Percentiles rank a stretch among this genome's conserved stretches.
These are phyloP conservation scores for Chelonia mydas DNA, from an alignment of 2,797 vertebrate species.

Conservation along the genomic window DNA sequence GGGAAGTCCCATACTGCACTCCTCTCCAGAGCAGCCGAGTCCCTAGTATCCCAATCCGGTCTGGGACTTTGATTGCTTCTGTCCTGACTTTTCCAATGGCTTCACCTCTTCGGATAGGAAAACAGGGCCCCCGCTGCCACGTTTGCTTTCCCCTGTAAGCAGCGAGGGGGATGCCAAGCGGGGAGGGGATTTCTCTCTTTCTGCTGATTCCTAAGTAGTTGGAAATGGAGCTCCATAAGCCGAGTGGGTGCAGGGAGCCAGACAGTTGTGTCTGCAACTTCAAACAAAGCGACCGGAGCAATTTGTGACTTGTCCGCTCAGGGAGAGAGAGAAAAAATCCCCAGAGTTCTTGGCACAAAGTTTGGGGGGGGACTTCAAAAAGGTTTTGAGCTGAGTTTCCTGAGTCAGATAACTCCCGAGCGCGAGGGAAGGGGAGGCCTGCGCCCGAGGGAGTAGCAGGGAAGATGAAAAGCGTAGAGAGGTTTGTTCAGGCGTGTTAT, in stretches of 20 bases:
- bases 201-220: not conserved
- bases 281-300: constrained; percentile 63
- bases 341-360: constrained; percentile 60
- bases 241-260: constrained; percentile 10
- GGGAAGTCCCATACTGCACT: too few relatives aligned
- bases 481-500: constrained; percentile 1
- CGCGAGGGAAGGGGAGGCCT: constrained; percentile 12
- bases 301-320: constrained; percentile 64
- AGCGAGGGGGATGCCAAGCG: not conserved
- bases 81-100: not conserved
- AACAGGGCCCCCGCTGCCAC: not conserved
- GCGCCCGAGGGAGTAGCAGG: not conserved
- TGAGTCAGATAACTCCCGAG: constrained; percentile 48
- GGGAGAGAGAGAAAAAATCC: constrained; percentile 62
- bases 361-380: constrained; percentile 60
- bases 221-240: not conserved
- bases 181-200: not conserved
- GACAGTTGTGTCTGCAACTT: constrained; percentile 59
- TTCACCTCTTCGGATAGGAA: not conserved
- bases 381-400: constrained; percentile 52
- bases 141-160: not conserved
- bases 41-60: not conserved
- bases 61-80: not conserved
- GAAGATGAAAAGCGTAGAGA: not conserved
- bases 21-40: not conserved